Conservation (phyloP, 2,113 vertebrate genomes). For the Helogale parvula region DNA sequence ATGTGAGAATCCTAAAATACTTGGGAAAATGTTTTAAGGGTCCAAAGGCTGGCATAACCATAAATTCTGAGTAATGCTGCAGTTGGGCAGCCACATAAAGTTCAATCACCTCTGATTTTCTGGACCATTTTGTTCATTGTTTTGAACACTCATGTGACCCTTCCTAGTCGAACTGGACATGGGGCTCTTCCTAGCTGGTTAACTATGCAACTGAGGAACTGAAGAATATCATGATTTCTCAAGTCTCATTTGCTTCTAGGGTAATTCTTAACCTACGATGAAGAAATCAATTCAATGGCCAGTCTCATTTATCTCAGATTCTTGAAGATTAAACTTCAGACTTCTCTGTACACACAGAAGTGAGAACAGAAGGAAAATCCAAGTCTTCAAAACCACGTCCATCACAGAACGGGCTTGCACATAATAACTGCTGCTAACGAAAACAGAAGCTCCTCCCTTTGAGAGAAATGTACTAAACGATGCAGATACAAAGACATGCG, state of each 20-base stretch:
- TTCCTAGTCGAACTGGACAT: conserved; percentile 47
- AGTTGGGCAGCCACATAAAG: conserved; percentile 81
- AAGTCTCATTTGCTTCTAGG: conserved; percentile 67
- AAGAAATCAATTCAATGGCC: conserved; percentile 54
- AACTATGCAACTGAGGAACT: conserved; percentile 39
- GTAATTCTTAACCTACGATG: conserved; percentile 52
- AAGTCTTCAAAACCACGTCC: neutral
- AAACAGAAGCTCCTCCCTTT: neutral
- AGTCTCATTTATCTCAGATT: conserved; percentile 8
- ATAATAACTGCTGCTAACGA: neutral
- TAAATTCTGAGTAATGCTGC: conserved; percentile 82
- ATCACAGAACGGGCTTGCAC: neutral
- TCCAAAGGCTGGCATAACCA: conserved; percentile 77
- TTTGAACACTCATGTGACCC: conserved; percentile 60
- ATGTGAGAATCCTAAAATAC: conserved; percentile 84
- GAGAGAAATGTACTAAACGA: conserved; percentile 30
- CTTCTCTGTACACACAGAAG: neutral
- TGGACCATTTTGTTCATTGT: conserved; percentile 73
- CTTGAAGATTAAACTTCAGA: neutral
- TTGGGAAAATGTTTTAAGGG: conserved; percentile 83
- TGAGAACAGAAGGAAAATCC: conserved; percentile 6
- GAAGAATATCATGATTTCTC: conserved; percentile 38
- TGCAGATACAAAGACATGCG: neutral
- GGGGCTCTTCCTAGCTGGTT: conserved; percentile 56
- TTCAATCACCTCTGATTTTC: conserved; percentile 80